These are phyloP conservation scores for Mercenaria mercenaria DNA, from an alignment of 1,140 invertebrate species.

Conservation along the genomic window DNA sequence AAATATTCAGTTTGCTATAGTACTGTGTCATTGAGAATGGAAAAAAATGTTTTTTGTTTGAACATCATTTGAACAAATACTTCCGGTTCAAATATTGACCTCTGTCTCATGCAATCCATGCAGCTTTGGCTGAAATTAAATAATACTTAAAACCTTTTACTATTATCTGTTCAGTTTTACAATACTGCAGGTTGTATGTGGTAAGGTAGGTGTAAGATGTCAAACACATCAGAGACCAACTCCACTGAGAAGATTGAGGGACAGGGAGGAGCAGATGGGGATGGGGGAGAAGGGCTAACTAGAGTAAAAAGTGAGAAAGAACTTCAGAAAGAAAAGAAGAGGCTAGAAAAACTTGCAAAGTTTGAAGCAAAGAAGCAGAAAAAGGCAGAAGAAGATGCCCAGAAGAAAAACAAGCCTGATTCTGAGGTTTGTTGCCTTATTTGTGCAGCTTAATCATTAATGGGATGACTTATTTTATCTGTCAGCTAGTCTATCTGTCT, in stretches of 20 bases:
- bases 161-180: neutral
- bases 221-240: neutral
- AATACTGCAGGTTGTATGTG: neutral
- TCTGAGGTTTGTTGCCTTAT: slow-evolving; percentile 20
- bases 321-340: slow-evolving; percentile 82
- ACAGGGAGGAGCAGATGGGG: slow-evolving; percentile 37
- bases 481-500: too few relatives aligned
- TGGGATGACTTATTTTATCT: too few relatives aligned
- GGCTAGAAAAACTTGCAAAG: slow-evolving; percentile 89
- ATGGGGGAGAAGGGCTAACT: slow-evolving; percentile 58
- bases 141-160: neutral
- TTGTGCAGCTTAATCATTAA: too few relatives aligned
- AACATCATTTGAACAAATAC: neutral
- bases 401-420: slow-evolving; percentile 63
- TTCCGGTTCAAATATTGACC: slow-evolving; percentile 51
- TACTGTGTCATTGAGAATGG: too few relatives aligned
- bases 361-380: slow-evolving; percentile 95
- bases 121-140: neutral
- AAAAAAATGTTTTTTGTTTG: too few relatives aligned
- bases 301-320: slow-evolving; percentile 82
- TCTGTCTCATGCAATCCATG: slow-evolving; percentile 56
- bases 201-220: neutral
- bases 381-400: slow-evolving; percentile 85
- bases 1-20: too few relatives aligned
- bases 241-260: neutral